phyloP scores from a whole-genome alignment of 2,113 vertebrate species.

The Opisthocomus hoazin region DNA sequence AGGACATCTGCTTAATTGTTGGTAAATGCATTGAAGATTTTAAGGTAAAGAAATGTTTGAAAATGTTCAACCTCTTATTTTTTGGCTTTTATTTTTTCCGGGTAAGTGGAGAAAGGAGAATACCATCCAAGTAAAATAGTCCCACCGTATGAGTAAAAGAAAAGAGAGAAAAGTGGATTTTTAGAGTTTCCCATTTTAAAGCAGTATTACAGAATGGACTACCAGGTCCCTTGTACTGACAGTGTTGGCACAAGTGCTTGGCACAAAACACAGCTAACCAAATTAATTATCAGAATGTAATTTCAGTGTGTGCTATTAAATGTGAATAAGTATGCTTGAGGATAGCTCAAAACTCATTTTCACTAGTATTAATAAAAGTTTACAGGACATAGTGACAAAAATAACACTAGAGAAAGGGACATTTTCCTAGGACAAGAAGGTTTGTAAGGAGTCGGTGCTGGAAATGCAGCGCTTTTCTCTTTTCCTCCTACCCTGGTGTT shows the following conservation, averaged over 20 bases:
- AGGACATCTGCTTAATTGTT: background rate
- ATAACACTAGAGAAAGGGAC: background rate
- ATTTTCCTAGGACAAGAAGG: background rate
- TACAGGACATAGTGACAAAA: background rate
- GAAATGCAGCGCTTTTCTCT: background rate
- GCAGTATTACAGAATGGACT: background rate
- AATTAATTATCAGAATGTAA: background rate
- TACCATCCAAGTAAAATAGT: background rate
- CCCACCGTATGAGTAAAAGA: background rate
- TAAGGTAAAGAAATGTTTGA: background rate
- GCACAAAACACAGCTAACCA: background rate
- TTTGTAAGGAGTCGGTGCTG: background rate
- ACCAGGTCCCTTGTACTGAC: background rate
- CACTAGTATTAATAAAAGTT: background rate
- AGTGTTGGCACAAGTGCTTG: background rate
- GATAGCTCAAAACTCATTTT: background rate
- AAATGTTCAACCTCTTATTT: background rate
- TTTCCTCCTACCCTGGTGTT: fast-evolving
- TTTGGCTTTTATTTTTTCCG: background rate
- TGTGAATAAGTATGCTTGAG: background rate
- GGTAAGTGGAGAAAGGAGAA: background rate
- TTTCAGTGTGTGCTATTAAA: background rate
- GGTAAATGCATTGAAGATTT: background rate
- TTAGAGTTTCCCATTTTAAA: background rate
- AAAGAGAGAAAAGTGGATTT: background rate